These are phyloP conservation scores for Willowsia nigromaculata DNA, from an alignment of 2,888 invertebrate genomes.

Conservation along the genomic window DNA sequence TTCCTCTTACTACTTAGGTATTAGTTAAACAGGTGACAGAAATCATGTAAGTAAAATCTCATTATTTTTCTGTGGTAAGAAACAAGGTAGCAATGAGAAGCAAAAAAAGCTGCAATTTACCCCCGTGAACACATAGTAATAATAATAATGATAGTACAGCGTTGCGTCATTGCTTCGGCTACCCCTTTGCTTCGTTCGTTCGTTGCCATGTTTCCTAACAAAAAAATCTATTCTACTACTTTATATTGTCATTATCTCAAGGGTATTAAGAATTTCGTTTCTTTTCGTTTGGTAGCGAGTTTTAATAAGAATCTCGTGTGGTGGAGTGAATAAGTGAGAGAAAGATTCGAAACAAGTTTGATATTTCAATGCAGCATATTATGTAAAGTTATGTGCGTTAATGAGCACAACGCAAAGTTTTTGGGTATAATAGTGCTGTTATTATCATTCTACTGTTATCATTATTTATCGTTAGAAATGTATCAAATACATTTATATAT, in stretches of 20 bases:
- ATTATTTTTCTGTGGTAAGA: conserved; percentile 49
- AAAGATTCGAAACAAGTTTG: background rate
- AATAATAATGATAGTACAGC: background rate
- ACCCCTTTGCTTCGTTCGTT: background rate
- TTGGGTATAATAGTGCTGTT: conserved; percentile 17
- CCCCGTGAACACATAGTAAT: background rate
- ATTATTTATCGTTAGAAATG: conserved; percentile 7
- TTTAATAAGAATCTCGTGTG: background rate
- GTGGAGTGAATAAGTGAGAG: background rate
- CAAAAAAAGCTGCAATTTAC: conserved; percentile 20
- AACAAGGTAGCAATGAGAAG: background rate
- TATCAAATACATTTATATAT: background rate
- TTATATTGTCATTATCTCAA: background rate
- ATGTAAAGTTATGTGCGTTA: background rate
- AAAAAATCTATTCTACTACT: conserved; percentile 7
- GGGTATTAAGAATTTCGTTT: background rate
- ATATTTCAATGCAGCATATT: conserved; percentile 19
- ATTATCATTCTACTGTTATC: background rate
- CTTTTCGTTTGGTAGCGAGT: background rate
- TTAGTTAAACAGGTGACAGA: conserved; percentile 39
- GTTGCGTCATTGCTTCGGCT: background rate
- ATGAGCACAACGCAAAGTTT: conserved; percentile 10
- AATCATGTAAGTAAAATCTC: conserved; percentile 3
- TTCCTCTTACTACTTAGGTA: conserved; percentile 68
- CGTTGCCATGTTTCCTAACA: conserved; percentile 11